Conservation (phyloP, 1,140 invertebrate genomes). For the Carposina sasakii region DNA sequence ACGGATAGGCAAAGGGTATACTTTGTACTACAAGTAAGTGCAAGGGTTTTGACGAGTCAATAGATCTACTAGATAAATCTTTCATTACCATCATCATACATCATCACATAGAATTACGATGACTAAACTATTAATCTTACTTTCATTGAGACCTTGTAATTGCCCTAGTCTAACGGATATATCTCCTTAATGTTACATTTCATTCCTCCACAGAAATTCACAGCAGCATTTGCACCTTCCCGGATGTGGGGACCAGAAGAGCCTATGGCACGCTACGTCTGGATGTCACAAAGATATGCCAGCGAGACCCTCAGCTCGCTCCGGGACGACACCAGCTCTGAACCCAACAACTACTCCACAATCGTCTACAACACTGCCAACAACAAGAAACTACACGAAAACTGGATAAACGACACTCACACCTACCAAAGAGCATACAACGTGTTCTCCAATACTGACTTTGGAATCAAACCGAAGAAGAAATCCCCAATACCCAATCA, state of each 20-base stretch:
- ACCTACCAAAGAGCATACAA: conserved; percentile 40
- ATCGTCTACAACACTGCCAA: conserved; percentile 40
- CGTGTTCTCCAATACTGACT: conserved; percentile 33
- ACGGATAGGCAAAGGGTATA: no score
- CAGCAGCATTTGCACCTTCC: conserved; percentile 54
- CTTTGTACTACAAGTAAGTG: no score
- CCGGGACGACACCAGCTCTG: conserved; percentile 38
- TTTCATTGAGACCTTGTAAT: no score
- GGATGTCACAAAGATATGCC: conserved; percentile 58
- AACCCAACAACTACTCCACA: conserved; percentile 42
- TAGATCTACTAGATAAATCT: no score
- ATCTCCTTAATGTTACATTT: no score
- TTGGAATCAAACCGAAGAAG: conserved; percentile 22
- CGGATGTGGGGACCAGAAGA: conserved; percentile 63
- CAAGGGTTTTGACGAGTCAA: no score
- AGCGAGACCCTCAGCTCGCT: conserved; percentile 40
- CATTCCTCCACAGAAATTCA: conserved; percentile 63
- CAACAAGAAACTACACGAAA: conserved; percentile 38
- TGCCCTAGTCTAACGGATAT: no score
- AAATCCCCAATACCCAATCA: background rate
- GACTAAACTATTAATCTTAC: no score
- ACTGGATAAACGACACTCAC: conserved; percentile 37
- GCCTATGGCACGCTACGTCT: conserved; percentile 54
- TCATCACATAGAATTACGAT: no score
- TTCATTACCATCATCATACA: no score